Conservation (phyloP, 2,888 invertebrate genomes). For the Microdon myrmicae region DNA sequence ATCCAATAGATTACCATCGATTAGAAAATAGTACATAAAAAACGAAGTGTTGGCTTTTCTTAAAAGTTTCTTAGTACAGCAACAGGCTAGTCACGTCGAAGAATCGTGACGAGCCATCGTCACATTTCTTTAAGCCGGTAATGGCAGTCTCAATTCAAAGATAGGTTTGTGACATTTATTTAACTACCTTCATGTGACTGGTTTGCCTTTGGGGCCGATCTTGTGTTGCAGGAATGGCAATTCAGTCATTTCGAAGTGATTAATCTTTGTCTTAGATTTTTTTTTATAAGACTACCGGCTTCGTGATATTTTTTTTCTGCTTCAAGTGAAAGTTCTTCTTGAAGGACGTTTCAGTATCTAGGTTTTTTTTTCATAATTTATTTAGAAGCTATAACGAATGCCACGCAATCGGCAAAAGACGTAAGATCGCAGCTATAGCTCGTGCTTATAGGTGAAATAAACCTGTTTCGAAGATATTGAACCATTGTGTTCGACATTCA, state of each 20-base stretch:
- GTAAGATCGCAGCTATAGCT: conserved; percentile 23
- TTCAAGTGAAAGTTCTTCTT: conserved; percentile 50
- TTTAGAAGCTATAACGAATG: no score
- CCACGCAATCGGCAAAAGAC: conserved; percentile 30
- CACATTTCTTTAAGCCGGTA: conserved; percentile 48
- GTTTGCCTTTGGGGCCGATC: conserved; percentile 17
- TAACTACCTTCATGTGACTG: conserved; percentile 10
- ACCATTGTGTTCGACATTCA: conserved; percentile 31
- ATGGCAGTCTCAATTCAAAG: conserved; percentile 19
- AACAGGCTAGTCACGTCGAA: conserved; percentile 54
- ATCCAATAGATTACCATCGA: conserved; percentile 46
- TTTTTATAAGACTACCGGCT: conserved; percentile 47
- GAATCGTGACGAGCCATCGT: conserved; percentile 54
- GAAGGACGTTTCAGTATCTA: conserved; percentile 45
- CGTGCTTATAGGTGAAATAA: conserved; percentile 48
- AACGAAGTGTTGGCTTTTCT: conserved; percentile 20
- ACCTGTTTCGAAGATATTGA: conserved; percentile 45
- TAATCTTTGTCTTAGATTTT: conserved; percentile 26
- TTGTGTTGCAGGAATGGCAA: conserved; percentile 32
- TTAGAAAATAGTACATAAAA: conserved; percentile 46
- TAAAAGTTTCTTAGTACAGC: no score
- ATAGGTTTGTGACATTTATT: conserved; percentile 40
- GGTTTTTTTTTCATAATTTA: no score
- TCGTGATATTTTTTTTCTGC: conserved; percentile 18
- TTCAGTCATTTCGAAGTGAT: conserved; percentile 36